Evolutionary conservation across 2,888 invertebrate genomes (phyloP), one percentile per base, ranked within the genome.

Genomic region (Nemotelus nigrinus): DNA sequence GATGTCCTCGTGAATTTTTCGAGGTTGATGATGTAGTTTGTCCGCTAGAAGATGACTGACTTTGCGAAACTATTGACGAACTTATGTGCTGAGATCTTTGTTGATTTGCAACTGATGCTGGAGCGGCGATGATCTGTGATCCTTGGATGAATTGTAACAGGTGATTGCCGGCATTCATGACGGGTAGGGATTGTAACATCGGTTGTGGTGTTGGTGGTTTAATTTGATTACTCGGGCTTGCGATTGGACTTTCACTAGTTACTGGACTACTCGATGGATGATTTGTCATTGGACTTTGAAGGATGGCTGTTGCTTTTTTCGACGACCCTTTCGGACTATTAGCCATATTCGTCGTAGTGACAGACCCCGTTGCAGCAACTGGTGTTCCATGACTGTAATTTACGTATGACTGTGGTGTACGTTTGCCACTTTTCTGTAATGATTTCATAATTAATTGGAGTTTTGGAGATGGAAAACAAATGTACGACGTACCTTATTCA

Each of bases 281-380:
- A 80, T 81, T 81, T 70, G 81, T 79, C 81, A 81, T 80, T 80
- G 80, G 75, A 76, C 79, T 78, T 77, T 80, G 81, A 78, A 80
- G 74, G 78, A 85, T 77, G 84, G 85, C 81, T 84, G 85, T 80
- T 79, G 83, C 83, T 84, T 87, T 87, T 86, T 87, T 87, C 86
- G 86, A 81, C 87, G 87, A 84, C 85, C 86, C 85, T 85, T 87
- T 87, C 85, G 86, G 83, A 84, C 86, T 84, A 83, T 85, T 83
- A 85, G 86, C 87, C 85, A 86, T 84, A 85, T 85, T 85, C 85
- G 87, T 83, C 84, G 86, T 82, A 84, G 86, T 83, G 85, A 86
- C 84, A 85, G 86, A 83, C 84, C 83, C 84, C 83, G 85, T 83
- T 84, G 86, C 84, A 82, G 84, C 85, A 82, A 85, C 84, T 74